Base-by-base conservation (phyloP, 2,113 vertebrate genomes). In the Lophochroa leadbeateri region DNA sequence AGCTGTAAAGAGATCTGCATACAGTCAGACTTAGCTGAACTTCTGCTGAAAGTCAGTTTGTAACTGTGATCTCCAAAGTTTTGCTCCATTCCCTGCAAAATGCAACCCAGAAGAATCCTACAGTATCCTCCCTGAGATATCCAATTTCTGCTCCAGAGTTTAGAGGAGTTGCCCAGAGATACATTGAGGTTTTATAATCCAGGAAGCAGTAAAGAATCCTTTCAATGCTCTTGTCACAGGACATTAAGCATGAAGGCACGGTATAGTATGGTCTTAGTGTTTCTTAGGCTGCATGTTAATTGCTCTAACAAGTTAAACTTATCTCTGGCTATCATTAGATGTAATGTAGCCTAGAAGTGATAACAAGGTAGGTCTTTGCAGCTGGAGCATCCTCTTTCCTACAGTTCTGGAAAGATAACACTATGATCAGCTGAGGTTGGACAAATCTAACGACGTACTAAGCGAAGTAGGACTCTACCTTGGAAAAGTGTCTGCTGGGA, bases 381-480 rank as follows among this genome's bases (percentile, higher is more conserved):
- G 21, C 23, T 69, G 27, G 11, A 85, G 24, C 57, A 86, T 55
- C 18, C 8, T 37, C 37, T 72, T 90, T 53, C 19, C 41, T 80
- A 19, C 14, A 37, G 31, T n/a, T 70, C 28, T 6, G 67, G 46
- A 63, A 88, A 64, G 23, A 80, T 67, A 58, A 37, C 13, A 1
- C 3, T 27, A 1, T 17, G 14, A 9, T 60, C 49, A 85, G 12
- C 15, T 63, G n/a, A 70, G 27, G 8, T 0, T 14, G 5, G 53
- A 80, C 87, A 74, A 74, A 86, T 35, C 47, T 77, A 57, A 64
- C 33, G 19, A 82, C n/a, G 4, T 52, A 49, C 0, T 4, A 77
- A 93, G n/a, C 11, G 7, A 82, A 77, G 41, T 39, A 53, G 6
- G 13, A 71, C 10, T 76, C 25, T 60, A 8, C 25, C n/a, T 55